Evolutionary conservation across 2,888 invertebrate species (phyloP).

Genomic region (Amiota mariae): DNA sequence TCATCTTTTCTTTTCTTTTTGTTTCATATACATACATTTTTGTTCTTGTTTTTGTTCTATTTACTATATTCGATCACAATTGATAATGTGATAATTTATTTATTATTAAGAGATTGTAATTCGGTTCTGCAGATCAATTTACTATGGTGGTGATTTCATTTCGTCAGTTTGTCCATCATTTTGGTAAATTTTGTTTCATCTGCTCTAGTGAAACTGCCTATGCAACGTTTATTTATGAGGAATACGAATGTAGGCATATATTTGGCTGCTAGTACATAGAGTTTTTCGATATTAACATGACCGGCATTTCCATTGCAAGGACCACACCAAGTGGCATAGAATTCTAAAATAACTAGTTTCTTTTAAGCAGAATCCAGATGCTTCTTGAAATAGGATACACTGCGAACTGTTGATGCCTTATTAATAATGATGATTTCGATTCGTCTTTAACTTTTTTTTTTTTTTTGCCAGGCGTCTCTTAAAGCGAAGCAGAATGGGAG

Average conservation of each 20-base stretch:
- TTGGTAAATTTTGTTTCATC: slow-evolving; percentile 52
- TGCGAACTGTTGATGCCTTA: slow-evolving; percentile 43
- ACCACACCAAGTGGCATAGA: slow-evolving; percentile 57
- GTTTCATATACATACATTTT: neutral
- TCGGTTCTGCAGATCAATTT: neutral
- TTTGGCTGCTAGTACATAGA: slow-evolving; percentile 41
- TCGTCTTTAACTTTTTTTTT: neutral
- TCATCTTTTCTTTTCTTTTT: no score
- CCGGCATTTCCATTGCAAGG: slow-evolving; percentile 62
- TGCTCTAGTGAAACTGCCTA: slow-evolving; percentile 56
- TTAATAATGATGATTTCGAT: neutral
- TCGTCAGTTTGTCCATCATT: slow-evolving; percentile 55
- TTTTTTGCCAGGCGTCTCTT: no score
- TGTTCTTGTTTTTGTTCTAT: no score
- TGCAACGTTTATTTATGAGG: slow-evolving; percentile 45
- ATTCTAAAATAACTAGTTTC: slow-evolving; percentile 52
- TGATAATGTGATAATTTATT: no score
- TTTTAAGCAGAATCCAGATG: slow-evolving; percentile 49
- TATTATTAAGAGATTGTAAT: neutral
- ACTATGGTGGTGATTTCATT: slow-evolving; percentile 31
- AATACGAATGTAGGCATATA: slow-evolving; percentile 64
- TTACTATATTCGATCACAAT: slow-evolving; percentile 33
- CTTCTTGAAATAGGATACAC: slow-evolving; percentile 50
- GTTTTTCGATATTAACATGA: slow-evolving; percentile 63
- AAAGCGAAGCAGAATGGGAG: no score